Conservation (phyloP, 2,888 invertebrate species). For the Drosophila longiperda region DNA sequence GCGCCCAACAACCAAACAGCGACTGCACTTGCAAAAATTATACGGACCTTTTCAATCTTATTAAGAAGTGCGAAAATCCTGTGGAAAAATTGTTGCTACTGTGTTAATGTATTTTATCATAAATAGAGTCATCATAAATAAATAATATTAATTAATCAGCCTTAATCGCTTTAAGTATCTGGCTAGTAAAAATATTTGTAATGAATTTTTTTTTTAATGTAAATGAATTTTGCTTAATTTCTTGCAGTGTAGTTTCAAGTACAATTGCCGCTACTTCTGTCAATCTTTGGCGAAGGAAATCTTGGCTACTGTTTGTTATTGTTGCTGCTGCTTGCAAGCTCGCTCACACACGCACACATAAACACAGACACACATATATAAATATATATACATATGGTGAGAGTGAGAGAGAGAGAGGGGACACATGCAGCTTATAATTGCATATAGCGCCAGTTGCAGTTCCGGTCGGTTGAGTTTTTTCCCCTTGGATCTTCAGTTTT, state of each 20-base stretch:
- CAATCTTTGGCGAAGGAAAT: conserved; percentile 77
- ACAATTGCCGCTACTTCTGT: conserved; percentile 60
- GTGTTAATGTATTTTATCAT: not conserved
- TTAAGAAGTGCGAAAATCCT: not conserved
- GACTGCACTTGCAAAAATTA: not conserved
- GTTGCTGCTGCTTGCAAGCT: conserved; percentile 28
- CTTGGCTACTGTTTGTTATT: conserved; percentile 74
- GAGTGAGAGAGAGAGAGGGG: conserved; percentile 4
- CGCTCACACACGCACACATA: not conserved
- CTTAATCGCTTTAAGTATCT: not conserved
- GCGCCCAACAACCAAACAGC: conserved; percentile 30
- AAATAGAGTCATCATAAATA: not conserved
- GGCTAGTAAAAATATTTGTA: not conserved
- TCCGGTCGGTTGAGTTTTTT: conserved; percentile 79
- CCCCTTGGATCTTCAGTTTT: conserved; percentile 14
- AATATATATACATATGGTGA: not conserved
- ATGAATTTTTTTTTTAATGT: not conserved
- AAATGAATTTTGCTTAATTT: not conserved
- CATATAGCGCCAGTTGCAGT: conserved; percentile 83
- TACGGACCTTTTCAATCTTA: not conserved
- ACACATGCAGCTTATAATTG: conserved; percentile 61
- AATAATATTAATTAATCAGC: not conserved
- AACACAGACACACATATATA: not conserved
- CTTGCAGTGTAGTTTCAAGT: conserved; percentile 39
- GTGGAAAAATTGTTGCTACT: not conserved